Percentiles rank a stretch among this genome's conserved stretches.
These are phyloP conservation scores for Nothoprocta pentlandii DNA, from an alignment of 2,113 vertebrate species.

Conservation along the genomic window DNA sequence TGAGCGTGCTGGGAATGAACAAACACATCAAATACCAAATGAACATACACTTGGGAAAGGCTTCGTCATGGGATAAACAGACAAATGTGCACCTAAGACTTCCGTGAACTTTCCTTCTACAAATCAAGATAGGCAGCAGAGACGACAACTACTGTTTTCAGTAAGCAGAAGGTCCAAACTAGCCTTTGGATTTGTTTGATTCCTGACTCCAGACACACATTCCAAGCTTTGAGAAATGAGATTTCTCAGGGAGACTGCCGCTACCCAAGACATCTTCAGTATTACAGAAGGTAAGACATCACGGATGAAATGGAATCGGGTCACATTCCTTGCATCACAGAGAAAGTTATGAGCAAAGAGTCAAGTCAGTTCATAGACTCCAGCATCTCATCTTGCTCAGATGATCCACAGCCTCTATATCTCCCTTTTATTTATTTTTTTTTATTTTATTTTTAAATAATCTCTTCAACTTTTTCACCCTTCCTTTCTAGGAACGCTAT, in stretches of 20 bases:
- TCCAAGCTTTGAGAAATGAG: neutral
- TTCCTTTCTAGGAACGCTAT: neutral
- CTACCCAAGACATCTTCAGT: neutral
- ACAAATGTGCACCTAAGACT: neutral
- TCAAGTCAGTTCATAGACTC: neutral
- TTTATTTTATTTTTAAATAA: neutral
- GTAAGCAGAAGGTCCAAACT: neutral
- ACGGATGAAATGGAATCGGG: neutral
- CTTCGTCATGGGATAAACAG: neutral
- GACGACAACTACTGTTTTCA: neutral
- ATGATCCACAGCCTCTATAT: neutral
- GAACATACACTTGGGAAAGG: neutral
- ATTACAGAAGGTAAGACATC: neutral
- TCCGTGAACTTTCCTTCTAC: neutral
- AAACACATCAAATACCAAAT: neutral
- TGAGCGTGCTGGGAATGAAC: neutral
- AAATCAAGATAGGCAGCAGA: constrained; percentile 12
- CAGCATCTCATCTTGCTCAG: neutral
- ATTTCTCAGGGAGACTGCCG: neutral
- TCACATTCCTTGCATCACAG: neutral
- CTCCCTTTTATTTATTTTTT: neutral
- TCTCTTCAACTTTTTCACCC: neutral
- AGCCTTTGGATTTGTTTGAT: neutral
- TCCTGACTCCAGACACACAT: constrained; percentile 11
- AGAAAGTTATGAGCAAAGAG: neutral